These are phyloP conservation scores for Grus americana DNA, from an alignment of 2,113 vertebrate genomes.

Conservation along the genomic window DNA sequence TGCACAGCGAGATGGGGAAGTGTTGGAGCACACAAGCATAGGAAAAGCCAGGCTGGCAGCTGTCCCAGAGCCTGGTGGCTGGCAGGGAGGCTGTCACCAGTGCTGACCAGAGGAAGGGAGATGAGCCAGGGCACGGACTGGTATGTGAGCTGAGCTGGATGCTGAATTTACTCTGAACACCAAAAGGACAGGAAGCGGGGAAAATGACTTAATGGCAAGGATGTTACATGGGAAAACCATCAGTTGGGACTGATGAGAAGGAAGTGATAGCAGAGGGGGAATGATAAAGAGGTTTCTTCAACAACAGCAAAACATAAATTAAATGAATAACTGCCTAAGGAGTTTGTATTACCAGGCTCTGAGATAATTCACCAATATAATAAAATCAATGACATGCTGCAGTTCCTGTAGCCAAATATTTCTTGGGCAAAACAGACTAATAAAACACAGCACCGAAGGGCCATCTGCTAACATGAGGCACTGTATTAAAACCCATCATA, in stretches of 20 bases:
- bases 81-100: background rate
- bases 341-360: background rate
- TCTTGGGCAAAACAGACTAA: slow-evolving; percentile 31
- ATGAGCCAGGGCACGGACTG: background rate
- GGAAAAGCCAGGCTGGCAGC: background rate
- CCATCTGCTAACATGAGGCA: background rate
- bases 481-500: background rate
- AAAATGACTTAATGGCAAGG: background rate
- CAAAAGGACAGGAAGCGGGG: background rate
- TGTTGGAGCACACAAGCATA: rapidly evolving
- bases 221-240: background rate
- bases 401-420: slow-evolving; percentile 28
- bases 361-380: slow-evolving; percentile 18
- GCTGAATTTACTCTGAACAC: background rate
- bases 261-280: background rate
- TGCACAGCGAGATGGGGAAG: rapidly evolving
- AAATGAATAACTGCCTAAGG: background rate
- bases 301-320: background rate
- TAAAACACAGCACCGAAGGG: background rate
- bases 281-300: background rate
- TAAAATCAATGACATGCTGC: slow-evolving; percentile 16
- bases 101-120: background rate
- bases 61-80: background rate
- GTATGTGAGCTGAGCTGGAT: background rate
- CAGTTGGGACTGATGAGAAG: background rate